These are phyloP conservation scores for Spatula clypeata DNA, from an alignment of 2,797 vertebrate species.

Conservation along the genomic window DNA sequence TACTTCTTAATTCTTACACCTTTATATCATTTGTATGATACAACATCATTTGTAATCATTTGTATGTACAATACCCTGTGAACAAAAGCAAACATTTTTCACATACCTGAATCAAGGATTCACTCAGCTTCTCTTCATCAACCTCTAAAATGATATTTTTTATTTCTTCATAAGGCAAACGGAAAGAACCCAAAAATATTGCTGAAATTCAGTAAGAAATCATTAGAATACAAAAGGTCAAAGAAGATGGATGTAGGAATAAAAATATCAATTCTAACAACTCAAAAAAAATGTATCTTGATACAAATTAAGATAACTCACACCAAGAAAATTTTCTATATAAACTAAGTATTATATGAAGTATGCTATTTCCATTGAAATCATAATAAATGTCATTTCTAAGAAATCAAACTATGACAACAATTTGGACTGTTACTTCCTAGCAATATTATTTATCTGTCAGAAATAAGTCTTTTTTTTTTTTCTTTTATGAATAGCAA, in stretches of 20 bases:
- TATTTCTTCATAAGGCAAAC: slow-evolving; percentile 98
- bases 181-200: slow-evolving; percentile 98
- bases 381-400: rapidly evolving
- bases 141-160: slow-evolving; percentile 94
- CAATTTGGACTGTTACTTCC: not conserved
- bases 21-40: rapidly evolving
- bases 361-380: rapidly evolving
- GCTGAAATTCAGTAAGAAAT: slow-evolving; percentile 85
- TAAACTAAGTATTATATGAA: not conserved
- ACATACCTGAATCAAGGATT: slow-evolving; percentile 97
- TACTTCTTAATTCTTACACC: not conserved
- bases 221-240: slow-evolving; percentile 60
- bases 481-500: not conserved
- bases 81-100: not conserved
- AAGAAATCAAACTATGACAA: not conserved
- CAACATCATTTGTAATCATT: not conserved
- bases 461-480: not conserved
- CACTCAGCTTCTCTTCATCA: slow-evolving; percentile 94
- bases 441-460: not conserved
- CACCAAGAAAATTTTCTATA: not conserved
- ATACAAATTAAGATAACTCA: not conserved
- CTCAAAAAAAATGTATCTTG: not conserved
- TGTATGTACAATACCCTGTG: rapidly evolving
- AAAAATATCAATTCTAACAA: not conserved
- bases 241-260: not conserved